A percentile compares a stretch with the other conserved stretches of the same genome.
phyloP scores from a whole-genome alignment of 2,888 invertebrate genomes.

The Molorchus minor region DNA sequence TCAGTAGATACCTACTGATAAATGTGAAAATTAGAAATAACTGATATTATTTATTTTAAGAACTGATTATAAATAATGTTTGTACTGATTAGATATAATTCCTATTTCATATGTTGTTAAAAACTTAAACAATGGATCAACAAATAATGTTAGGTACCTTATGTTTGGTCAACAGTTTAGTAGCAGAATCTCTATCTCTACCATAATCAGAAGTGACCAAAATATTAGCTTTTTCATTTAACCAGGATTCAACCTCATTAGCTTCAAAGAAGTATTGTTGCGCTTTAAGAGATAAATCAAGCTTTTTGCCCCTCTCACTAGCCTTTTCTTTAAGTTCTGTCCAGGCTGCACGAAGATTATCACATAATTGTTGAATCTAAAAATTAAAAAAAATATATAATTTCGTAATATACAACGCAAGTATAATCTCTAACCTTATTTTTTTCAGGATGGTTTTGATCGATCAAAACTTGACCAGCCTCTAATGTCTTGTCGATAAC shows the following conservation, averaged over 20 bases:
- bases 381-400: conserved; percentile 29
- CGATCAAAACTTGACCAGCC: conserved; percentile 79
- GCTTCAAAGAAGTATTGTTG: conserved; percentile 94
- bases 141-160: too few relatives aligned
- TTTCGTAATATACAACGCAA: not conserved
- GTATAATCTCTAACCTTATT: conserved; percentile 68
- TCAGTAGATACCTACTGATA: too few relatives aligned
- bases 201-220: conserved; percentile 87
- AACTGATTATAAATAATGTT: too few relatives aligned
- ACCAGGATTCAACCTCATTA: conserved; percentile 92
- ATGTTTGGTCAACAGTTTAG: conserved; percentile 92
- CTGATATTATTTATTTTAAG: too few relatives aligned
- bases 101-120: too few relatives aligned
- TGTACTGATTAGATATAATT: too few relatives aligned
- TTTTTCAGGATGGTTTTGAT: conserved; percentile 81
- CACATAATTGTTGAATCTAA: conserved; percentile 79
- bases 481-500: conserved; percentile 83
- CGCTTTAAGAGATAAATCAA: conserved; percentile 87
- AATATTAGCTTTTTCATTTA: conserved; percentile 85
- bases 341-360: conserved; percentile 78
- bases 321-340: conserved; percentile 75
- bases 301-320: conserved; percentile 75
- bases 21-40: too few relatives aligned
- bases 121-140: too few relatives aligned
- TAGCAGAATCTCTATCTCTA: conserved; percentile 89